Conservation (phyloP, 2,797 vertebrate genomes). For the Alcedo atthis region DNA sequence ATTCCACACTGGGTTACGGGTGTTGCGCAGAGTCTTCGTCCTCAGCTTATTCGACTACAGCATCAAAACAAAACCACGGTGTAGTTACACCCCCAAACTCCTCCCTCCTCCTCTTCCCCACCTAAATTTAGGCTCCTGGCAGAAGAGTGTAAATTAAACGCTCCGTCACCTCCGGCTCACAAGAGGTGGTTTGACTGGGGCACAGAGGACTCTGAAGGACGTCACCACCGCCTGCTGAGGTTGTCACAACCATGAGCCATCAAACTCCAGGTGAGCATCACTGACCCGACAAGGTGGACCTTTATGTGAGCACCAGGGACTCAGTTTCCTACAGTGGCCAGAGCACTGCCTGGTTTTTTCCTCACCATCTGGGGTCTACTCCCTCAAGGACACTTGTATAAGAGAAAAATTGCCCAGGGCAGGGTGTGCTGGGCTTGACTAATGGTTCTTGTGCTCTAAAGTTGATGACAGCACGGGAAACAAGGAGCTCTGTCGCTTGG, state of each 20-base stretch:
- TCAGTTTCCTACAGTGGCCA: accelerated
- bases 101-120: background rate
- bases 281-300: background rate
- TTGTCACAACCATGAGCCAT: accelerated
- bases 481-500: background rate
- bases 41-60: conserved; percentile 92
- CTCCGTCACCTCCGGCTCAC: background rate
- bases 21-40: conserved; percentile 95
- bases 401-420: no score
- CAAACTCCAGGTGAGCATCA: background rate
- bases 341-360: accelerated
- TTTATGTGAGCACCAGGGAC: accelerated
- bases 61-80: background rate
- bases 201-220: background rate
- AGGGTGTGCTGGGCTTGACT: accelerated
- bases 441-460: accelerated
- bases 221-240: background rate
- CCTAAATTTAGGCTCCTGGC: background rate
- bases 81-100: background rate
- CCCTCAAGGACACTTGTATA: background rate
- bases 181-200: background rate
- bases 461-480: background rate
- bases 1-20: conserved; percentile 92
- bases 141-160: background rate
- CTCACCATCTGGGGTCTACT: background rate